Percentiles rank a stretch among this genome's conserved stretches.
These are phyloP conservation scores for Ericerus pela DNA, from an alignment of 1,140 invertebrate species.

Conservation along the genomic window DNA sequence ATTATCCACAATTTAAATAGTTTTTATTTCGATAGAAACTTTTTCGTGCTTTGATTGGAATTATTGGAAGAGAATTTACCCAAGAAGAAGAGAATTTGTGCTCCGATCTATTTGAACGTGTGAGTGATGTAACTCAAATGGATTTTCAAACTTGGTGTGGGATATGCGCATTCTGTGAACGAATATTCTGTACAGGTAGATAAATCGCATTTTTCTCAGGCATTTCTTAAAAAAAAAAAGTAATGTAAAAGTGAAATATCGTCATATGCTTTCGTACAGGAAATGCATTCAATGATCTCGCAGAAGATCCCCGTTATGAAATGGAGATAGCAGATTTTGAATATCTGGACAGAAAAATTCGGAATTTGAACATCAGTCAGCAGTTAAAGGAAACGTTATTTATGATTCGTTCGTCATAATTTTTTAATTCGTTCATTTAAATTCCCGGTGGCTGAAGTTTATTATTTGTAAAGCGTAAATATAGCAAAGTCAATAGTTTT, in stretches of 20 bases:
- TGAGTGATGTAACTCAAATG: constrained; percentile 32
- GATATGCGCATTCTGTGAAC: constrained; percentile 46
- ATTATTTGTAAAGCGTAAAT: too few species aligned
- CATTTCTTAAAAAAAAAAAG: not conserved
- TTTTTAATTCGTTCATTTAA: too few species aligned
- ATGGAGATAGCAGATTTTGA: constrained; percentile 33
- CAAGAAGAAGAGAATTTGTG: constrained; percentile 34
- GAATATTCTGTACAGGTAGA: constrained; percentile 33
- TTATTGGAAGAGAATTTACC: constrained; percentile 42
- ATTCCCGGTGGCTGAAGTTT: too few species aligned
- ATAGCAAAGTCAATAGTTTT: too few species aligned
- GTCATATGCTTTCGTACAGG: constrained; percentile 20
- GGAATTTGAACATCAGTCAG: constrained; percentile 16
- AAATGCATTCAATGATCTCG: constrained; percentile 26
- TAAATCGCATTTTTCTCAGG: not conserved
- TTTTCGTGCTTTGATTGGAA: constrained; percentile 38
- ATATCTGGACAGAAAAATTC: constrained; percentile 26
- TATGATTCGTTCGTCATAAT: too few species aligned
- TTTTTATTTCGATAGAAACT: constrained; percentile 30
- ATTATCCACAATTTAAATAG: constrained; percentile 1
- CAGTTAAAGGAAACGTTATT: not conserved
- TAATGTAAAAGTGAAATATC: not conserved
- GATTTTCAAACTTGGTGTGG: constrained; percentile 51
- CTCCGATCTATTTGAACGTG: constrained; percentile 35
- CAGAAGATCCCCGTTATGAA: constrained; percentile 30